Percentiles rank a stretch among this genome's conserved stretches.
Evolutionary conservation across 1,140 invertebrate genomes (phyloP).

Genomic region (Dysdera silvatica): DNA sequence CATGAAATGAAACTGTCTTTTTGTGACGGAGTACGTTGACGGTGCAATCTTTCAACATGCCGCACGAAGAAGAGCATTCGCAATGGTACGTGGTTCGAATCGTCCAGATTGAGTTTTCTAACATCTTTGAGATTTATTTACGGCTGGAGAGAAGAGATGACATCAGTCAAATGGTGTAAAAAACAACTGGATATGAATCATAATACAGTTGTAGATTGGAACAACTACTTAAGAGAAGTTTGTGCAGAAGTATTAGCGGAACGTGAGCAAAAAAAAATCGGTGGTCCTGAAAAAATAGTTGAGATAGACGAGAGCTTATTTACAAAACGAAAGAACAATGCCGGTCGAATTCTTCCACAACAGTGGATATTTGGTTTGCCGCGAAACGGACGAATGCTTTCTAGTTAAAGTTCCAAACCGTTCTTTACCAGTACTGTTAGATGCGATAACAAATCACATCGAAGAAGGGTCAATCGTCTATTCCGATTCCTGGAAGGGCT

Average conservation of each 20-base stretch:
- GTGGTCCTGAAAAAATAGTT: background rate
- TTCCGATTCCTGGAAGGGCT: constrained; percentile 1
- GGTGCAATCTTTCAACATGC: too few species aligned
- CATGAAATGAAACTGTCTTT: too few species aligned
- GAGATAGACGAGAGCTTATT: constrained; percentile 4
- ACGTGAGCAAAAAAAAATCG: background rate
- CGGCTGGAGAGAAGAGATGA: background rate
- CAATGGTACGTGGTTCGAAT: background rate
- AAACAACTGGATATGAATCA: constrained; percentile 1
- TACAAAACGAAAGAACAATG: constrained; percentile 9
- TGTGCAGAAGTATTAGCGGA: constrained; percentile 1
- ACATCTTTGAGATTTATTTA: background rate
- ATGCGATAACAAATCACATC: too few species aligned
- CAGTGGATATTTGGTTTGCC: background rate
- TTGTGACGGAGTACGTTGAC: too few species aligned
- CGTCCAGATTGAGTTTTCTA: background rate
- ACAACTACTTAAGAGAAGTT: constrained; percentile 1
- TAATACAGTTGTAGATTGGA: constrained; percentile 5
- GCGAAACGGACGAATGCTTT: constrained; percentile 7
- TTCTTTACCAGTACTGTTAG: too few species aligned
- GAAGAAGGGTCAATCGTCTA: too few species aligned
- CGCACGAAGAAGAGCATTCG: background rate
- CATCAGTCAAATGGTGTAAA: constrained; percentile 4
- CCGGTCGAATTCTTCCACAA: background rate
- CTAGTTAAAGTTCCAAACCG: background rate